Evolutionary conservation across 1,140 invertebrate genomes (phyloP).

Genomic region (Elysia chlorotica): DNA sequence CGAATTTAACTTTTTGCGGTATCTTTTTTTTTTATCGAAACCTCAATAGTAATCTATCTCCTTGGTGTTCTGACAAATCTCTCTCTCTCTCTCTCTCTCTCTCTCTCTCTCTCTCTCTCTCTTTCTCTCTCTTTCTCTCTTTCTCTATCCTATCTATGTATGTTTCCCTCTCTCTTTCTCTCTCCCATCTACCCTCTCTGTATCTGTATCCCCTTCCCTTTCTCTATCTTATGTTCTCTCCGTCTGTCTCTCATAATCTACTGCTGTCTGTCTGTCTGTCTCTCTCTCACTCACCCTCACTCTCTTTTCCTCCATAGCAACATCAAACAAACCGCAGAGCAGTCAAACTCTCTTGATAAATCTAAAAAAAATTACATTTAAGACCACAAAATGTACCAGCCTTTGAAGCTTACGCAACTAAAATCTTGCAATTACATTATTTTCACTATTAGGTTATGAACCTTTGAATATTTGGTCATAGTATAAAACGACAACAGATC

Average conservation of each 20-base stretch:
- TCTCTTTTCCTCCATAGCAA: too few relatives aligned
- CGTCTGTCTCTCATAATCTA: neutral
- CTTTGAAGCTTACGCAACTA: too few relatives aligned
- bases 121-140: constrained; percentile 9
- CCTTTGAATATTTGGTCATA: too few relatives aligned
- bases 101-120: constrained; percentile 6
- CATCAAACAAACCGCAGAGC: too few relatives aligned
- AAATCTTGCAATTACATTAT: neutral
- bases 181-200: neutral
- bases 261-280: constrained; percentile 3
- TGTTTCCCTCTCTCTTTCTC: neutral
- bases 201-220: neutral
- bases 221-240: constrained; percentile 10
- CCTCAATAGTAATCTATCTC: neutral
- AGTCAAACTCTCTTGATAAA: too few relatives aligned
- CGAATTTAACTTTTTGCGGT: too few relatives aligned
- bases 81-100: constrained; percentile 10
- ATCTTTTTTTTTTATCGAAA: too few relatives aligned
- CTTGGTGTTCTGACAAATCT: neutral
- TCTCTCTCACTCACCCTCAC: neutral
- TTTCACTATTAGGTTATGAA: too few relatives aligned
- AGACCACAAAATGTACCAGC: too few relatives aligned
- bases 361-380: too few relatives aligned
- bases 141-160: neutral
- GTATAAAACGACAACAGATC: too few relatives aligned